Evolutionary conservation across 1,140 invertebrate species (phyloP).

Genomic region (Drosophila nannoptera): DNA sequence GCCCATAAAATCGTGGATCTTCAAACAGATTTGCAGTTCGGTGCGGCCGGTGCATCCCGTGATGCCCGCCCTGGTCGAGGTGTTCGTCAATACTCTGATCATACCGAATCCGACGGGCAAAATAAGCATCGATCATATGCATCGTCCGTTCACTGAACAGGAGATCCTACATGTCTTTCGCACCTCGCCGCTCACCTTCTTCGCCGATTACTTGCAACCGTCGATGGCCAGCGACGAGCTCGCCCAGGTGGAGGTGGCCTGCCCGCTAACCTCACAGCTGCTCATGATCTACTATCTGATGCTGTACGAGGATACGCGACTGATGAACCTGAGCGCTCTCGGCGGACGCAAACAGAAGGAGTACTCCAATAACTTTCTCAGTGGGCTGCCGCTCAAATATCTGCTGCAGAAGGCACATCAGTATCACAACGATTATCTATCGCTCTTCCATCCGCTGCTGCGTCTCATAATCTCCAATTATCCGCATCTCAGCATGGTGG

Average conservation of each 20-base stretch:
- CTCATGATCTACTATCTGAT: slow-evolving; percentile 95
- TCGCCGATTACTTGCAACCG: slow-evolving; percentile 81
- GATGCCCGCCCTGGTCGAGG: slow-evolving; percentile 94
- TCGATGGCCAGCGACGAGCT: slow-evolving; percentile 60
- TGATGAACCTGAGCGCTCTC: slow-evolving; percentile 87
- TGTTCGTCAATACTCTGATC: slow-evolving; percentile 96
- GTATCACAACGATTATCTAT: slow-evolving; percentile 93
- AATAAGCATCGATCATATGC: slow-evolving; percentile 84
- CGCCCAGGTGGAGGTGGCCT: slow-evolving; percentile 78
- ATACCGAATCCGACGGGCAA: slow-evolving; percentile 83
- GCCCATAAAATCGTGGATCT: slow-evolving; percentile 97
- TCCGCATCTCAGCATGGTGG: slow-evolving; percentile 95
- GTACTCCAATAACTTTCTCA: slow-evolving; percentile 93
- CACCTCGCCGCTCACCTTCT: slow-evolving; percentile 83
- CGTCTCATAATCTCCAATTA: slow-evolving; percentile 94
- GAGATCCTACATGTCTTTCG: slow-evolving; percentile 93
- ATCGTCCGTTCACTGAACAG: slow-evolving; percentile 94
- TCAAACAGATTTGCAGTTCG: slow-evolving; percentile 93
- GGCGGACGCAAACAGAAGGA: slow-evolving; percentile 89
- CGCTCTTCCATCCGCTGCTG: slow-evolving; percentile 91
- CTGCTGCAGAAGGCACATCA: slow-evolving; percentile 95
- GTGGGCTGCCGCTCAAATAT: slow-evolving; percentile 96
- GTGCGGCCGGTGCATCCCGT: slow-evolving; percentile 94
- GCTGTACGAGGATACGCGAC: slow-evolving; percentile 93
- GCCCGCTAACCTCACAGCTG: slow-evolving; percentile 91